These are phyloP conservation scores for Sepiola atlantica DNA, from an alignment of 2,888 invertebrate genomes.

Conservation along the genomic window DNA sequence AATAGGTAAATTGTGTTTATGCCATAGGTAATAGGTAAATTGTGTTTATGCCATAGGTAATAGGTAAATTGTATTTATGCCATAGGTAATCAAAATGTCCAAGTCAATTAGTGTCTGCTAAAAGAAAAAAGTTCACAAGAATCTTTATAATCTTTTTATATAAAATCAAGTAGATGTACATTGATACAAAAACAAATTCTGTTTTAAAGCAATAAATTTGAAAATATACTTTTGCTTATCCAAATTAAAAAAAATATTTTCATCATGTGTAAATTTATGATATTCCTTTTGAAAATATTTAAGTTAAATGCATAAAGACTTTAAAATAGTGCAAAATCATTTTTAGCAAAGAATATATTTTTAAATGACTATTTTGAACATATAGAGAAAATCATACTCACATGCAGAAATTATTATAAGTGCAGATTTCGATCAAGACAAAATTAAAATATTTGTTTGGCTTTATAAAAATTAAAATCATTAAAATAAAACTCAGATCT, in stretches of 20 bases:
- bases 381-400: neutral
- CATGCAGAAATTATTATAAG: neutral
- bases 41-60: neutral
- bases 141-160: neutral
- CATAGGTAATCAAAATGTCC: neutral
- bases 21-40: neutral
- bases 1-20: neutral
- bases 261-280: neutral
- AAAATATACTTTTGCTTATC: neutral
- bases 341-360: neutral
- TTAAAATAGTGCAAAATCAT: neutral
- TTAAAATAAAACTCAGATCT: neutral
- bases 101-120: neutral
- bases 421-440: neutral
- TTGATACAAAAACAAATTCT: too few species aligned
- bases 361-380: too few species aligned
- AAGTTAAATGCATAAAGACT: neutral
- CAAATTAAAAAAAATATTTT: neutral
- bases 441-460: neutral
- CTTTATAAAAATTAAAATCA: neutral
- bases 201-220: neutral
- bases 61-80: neutral
- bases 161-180: neutral
- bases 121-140: neutral
- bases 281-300: neutral